These are phyloP conservation scores for Eupeodes luniger DNA, from an alignment of 2,888 invertebrate species.

Conservation along the genomic window DNA sequence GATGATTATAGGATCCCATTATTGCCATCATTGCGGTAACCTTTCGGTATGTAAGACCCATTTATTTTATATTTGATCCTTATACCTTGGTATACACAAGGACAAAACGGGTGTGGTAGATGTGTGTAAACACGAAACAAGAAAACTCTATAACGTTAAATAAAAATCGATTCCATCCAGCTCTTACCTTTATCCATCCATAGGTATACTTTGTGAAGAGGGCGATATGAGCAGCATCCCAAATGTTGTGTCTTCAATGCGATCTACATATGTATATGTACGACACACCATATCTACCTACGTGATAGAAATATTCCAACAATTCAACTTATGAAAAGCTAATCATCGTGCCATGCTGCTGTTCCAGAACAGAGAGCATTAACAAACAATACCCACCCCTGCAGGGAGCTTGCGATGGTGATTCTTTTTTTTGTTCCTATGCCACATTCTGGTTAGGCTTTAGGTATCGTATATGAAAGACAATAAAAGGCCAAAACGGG, in stretches of 20 bases:
- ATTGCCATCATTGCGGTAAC: constrained; percentile 18
- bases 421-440: neutral
- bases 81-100: neutral
- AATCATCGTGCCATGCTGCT: constrained; percentile 44
- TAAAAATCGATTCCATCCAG: constrained; percentile 25
- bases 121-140: constrained; percentile 15
- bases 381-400: constrained; percentile 44
- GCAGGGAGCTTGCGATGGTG: neutral
- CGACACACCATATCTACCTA: neutral
- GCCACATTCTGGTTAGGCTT: neutral
- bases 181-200: constrained; percentile 10
- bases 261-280: neutral
- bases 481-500: constrained; percentile 52
- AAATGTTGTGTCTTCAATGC: constrained; percentile 24
- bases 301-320: constrained; percentile 46
- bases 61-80: constrained; percentile 22
- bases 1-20: constrained; percentile 36
- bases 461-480: constrained; percentile 29
- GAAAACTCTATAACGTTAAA: constrained; percentile 14
- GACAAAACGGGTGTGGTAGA: neutral
- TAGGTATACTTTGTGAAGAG: neutral
- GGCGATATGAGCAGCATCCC: constrained; percentile 16
- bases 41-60: constrained; percentile 16
- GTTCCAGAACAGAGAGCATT: constrained; percentile 42
- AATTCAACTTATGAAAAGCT: constrained; percentile 61